Conservation (phyloP, 2,797 vertebrate genomes). For the Notoglanidium macrostoma region DNA sequence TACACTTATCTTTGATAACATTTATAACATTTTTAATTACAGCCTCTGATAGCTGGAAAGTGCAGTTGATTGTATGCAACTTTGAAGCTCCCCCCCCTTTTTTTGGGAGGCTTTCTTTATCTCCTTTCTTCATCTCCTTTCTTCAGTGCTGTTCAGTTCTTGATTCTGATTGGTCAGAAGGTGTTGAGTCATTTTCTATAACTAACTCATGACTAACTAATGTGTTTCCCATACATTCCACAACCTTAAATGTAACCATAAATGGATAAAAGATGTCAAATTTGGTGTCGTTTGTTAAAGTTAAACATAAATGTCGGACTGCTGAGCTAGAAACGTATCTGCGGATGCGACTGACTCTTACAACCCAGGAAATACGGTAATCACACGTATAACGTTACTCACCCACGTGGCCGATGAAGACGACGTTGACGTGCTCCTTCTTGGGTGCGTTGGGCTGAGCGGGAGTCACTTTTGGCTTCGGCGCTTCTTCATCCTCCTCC, state of each 20-base stretch:
- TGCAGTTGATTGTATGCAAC: not conserved
- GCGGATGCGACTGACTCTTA: not conserved
- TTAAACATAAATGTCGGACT: too few relatives aligned
- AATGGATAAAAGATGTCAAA: not conserved
- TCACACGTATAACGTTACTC: constrained; percentile 63
- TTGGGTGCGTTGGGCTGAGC: constrained; percentile 88
- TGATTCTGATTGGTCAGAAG: not conserved
- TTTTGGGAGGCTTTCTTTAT: not conserved
- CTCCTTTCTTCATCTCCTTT: not conserved
- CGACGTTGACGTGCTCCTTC: constrained; percentile 97
- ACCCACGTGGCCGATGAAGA: constrained; percentile 99
- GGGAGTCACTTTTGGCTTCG: constrained; percentile 82
- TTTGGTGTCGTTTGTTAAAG: too few relatives aligned
- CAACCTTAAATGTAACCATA: not conserved
- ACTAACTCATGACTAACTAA: not conserved
- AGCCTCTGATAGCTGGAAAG: not conserved
- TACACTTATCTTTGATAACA: not conserved
- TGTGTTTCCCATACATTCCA: not conserved
- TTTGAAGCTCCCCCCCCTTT: not conserved
- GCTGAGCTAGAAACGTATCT: not conserved
- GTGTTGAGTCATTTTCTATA: not conserved
- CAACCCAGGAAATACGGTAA: not conserved
- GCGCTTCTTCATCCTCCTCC: constrained; percentile 93
- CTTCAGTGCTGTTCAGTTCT: not conserved
- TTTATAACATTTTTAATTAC: too few relatives aligned